A percentile compares a stretch with the other conserved stretches of the same genome.
Evolutionary conservation across 2,113 vertebrate genomes (phyloP).

Genomic region (Paralichthys olivaceus): DNA sequence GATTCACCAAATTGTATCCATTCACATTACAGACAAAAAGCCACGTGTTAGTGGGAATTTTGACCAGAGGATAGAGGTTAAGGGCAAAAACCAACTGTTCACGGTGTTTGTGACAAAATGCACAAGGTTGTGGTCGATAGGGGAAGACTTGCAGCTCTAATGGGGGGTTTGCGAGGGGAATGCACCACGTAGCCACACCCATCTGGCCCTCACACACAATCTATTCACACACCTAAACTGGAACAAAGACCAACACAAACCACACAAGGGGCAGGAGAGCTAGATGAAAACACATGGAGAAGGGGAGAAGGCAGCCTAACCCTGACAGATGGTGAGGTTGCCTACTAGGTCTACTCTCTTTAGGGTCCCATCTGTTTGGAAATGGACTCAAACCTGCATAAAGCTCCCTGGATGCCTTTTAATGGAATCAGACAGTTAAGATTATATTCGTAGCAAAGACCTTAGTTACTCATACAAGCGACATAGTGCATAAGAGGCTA

Average conservation of each 20-base stretch:
- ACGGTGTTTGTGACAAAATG: too few relatives aligned
- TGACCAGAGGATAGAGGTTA: too few relatives aligned
- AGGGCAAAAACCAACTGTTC: too few relatives aligned
- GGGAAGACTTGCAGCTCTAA: too few relatives aligned
- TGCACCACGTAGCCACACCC: background rate
- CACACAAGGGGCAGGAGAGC: background rate
- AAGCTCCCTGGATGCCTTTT: constrained; percentile 1
- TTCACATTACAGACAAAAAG: too few relatives aligned
- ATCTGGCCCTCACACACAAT: background rate
- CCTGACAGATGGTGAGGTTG: background rate
- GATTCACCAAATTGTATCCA: too few relatives aligned
- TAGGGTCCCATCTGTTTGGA: constrained; percentile 31
- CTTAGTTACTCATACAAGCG: background rate
- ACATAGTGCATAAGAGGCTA: background rate
- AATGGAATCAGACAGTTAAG: constrained; percentile 5
- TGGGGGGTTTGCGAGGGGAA: background rate
- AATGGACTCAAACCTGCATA: constrained; percentile 1
- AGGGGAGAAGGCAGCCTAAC: background rate
- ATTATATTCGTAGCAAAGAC: background rate
- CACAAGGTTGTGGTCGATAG: too few relatives aligned
- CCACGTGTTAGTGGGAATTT: too few relatives aligned
- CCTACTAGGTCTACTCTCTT: background rate
- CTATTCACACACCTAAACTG: background rate
- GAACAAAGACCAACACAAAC: background rate
- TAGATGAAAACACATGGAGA: background rate